Conservation (phyloP, 2,113 vertebrate species). For the Tamias sibiricus region DNA sequence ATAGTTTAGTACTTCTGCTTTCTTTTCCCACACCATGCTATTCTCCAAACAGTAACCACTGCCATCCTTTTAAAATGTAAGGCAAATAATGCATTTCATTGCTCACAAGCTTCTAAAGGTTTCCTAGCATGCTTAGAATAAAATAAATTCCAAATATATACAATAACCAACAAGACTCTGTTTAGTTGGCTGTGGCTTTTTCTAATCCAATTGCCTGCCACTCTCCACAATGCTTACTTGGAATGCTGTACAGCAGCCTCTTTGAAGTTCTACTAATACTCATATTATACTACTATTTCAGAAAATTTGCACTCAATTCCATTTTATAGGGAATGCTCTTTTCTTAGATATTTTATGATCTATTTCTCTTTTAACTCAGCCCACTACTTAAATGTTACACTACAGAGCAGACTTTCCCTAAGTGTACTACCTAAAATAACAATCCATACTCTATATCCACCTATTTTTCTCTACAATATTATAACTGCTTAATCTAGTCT, state of each 20-base stretch:
- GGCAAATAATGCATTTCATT: background rate
- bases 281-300: background rate
- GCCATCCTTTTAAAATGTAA: background rate
- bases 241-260: background rate
- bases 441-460: background rate
- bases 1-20: background rate
- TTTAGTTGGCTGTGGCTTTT: background rate
- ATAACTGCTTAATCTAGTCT: background rate
- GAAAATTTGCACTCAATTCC: background rate
- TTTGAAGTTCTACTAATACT: background rate
- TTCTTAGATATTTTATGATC: background rate
- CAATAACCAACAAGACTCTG: background rate
- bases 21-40: background rate
- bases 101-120: background rate
- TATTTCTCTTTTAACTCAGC: conserved; percentile 42
- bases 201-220: background rate
- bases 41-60: background rate
- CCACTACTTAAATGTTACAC: conserved; percentile 9
- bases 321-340: background rate
- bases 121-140: conserved; percentile 30
- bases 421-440: conserved; percentile 14
- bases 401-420: background rate
- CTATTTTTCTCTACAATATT: background rate
- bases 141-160: conserved; percentile 14
- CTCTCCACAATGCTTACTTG: background rate